A percentile compares a stretch with the other conserved stretches of the same genome.
These are phyloP conservation scores for Synergus japonicus DNA, from an alignment of 2,888 invertebrate genomes.

Conservation along the genomic window DNA sequence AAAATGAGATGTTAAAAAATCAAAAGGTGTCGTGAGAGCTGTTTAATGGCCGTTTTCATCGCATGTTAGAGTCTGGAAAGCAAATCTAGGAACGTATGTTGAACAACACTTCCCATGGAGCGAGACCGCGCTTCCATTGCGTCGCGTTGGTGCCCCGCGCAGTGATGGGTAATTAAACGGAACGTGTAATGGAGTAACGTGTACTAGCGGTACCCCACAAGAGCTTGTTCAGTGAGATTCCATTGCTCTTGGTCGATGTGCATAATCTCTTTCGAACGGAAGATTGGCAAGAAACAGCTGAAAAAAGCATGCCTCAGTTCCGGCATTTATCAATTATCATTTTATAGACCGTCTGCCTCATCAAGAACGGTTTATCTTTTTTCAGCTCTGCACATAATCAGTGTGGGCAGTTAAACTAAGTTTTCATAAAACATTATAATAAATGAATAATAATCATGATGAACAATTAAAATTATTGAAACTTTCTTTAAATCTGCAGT, in stretches of 20 bases:
- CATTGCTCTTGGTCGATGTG: constrained; percentile 63
- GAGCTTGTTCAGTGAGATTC: constrained; percentile 68
- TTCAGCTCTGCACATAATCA: too few species aligned
- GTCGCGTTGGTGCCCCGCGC: constrained; percentile 26
- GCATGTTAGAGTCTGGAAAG: neutral
- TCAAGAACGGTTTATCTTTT: too few species aligned
- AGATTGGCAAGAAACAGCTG: constrained; percentile 44
- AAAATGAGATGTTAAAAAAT: constrained; percentile 21
- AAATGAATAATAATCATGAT: too few species aligned
- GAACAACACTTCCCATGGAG: constrained; percentile 33
- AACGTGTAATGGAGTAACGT: constrained; percentile 67
- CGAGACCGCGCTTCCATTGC: constrained; percentile 28
- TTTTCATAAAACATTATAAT: too few species aligned
- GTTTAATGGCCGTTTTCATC: constrained; percentile 26
- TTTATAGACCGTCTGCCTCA: too few species aligned
- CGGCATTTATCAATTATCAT: too few species aligned
- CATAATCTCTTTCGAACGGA: constrained; percentile 55
- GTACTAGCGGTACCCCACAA: constrained; percentile 66
- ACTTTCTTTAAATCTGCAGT: neutral
- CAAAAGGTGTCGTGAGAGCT: constrained; percentile 19
- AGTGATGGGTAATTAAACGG: constrained; percentile 65
- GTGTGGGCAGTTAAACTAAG: too few species aligned
- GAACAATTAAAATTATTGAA: too few species aligned
- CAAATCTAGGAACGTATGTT: constrained; percentile 21
- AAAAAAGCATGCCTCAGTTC: too few species aligned